phyloP scores from a whole-genome alignment of 1,140 invertebrate genomes.

The Apis dorsata region DNA sequence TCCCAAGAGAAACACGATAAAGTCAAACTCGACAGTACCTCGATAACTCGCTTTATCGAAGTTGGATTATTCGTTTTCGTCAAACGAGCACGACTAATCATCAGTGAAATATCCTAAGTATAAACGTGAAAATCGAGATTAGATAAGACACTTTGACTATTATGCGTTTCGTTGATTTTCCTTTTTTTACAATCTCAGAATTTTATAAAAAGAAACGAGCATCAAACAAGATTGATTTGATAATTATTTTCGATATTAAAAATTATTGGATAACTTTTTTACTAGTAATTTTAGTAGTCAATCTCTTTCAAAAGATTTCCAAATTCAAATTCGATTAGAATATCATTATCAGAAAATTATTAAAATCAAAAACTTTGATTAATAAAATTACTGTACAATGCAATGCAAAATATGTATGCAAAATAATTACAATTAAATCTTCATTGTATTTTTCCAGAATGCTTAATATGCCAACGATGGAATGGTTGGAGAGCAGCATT shows the following conservation, averaged over 20 bases:
- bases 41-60: constrained; percentile 53
- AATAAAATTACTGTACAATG: neutral
- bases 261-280: too few relatives aligned
- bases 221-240: too few relatives aligned
- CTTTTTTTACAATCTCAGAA: neutral
- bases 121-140: constrained; percentile 18
- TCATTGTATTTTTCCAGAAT: neutral
- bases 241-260: too few relatives aligned
- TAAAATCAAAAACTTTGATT: too few relatives aligned
- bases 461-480: neutral
- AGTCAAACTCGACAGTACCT: constrained; percentile 45
- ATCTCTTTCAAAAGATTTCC: too few relatives aligned
- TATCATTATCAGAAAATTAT: too few relatives aligned
- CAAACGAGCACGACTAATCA: constrained; percentile 32
- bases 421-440: neutral
- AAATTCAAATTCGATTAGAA: too few relatives aligned
- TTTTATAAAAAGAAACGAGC: too few relatives aligned
- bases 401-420: neutral
- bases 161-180: neutral
- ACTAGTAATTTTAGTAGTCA: too few relatives aligned
- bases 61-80: constrained; percentile 47
- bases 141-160: neutral
- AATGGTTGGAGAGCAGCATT: too few relatives aligned
- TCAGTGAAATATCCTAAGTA: neutral
- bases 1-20: constrained; percentile 32